Evolutionary conservation across 1,140 invertebrate species (phyloP), one percentile per base, ranked within the genome.

Genomic region (Mizuhopecten yessoensis): DNA sequence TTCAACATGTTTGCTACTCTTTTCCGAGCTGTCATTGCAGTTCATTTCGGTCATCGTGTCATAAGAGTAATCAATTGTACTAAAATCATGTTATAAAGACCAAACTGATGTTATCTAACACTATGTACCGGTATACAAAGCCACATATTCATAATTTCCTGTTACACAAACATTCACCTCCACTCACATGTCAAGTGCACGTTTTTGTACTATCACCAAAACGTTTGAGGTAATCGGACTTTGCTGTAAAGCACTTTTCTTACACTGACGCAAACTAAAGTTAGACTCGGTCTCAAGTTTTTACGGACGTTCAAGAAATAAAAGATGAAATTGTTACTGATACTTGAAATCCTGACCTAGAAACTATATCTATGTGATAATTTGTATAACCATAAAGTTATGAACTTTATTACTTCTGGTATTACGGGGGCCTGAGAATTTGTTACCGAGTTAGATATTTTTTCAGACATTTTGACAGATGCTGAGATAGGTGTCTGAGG

Each of bases 1-100:
- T 90, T 90, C 34, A 91, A 89, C 33, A 88, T 75, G 34, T 34
- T n/a, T 89, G 10, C 75, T 34, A 15, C 33, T 49, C 13, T 88
- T 91, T 34, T 87, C 75, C 13, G 34, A 75, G n/a, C 57, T 75
- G 57, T 17, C 57, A 29, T 75, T 29, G 17, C n/a, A 29, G 57
- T 11, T 75, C 0, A n/a, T 5, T n/a, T 75, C 57, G 57, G 23
- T 17, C 57, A 75, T 75, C 57, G 23, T 75, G 42, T 29, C n/a
- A 0, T 75, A 29, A 29, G 57, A 3, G 57, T 29, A 7, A 75
- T 29, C 5, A 7, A 23, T 2, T 75, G 23, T 75, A 17, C 17
- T 17, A 75, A 75, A n/a, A 75, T n/a, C 57, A 75, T 75, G 57
- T 75, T 75, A 75, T 13, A 75, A 75, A 75, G 5, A 29, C 9